Conservation (phyloP, 2,113 vertebrate genomes). For the Sisor rabdophorus region DNA sequence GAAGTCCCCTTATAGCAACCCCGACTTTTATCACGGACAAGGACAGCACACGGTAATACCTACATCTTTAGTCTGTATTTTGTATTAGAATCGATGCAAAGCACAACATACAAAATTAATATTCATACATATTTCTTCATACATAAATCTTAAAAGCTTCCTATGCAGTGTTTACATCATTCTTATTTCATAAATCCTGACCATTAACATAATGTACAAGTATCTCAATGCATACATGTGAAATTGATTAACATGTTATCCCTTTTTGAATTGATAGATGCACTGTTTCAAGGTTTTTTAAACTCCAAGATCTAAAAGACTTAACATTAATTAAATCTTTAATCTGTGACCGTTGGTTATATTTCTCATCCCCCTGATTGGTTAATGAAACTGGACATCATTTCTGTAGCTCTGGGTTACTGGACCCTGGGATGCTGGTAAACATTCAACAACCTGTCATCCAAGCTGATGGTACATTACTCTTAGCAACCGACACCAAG, state of each 20-base stretch:
- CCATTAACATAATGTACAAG: not conserved
- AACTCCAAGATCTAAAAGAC: no score
- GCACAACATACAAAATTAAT: not conserved
- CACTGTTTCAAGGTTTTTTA: not conserved
- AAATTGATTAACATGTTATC: not conserved
- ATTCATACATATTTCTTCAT: not conserved
- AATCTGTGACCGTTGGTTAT: not conserved
- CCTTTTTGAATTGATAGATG: not conserved
- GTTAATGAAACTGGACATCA: constrained; percentile 33
- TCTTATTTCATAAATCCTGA: not conserved
- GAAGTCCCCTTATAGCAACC: constrained; percentile 92
- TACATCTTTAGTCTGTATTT: not conserved
- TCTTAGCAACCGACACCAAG: constrained; percentile 87
- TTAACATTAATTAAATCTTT: not conserved
- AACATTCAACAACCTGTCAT: constrained; percentile 97
- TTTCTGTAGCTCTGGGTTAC: constrained; percentile 79
- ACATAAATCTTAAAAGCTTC: not conserved
- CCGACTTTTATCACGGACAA: constrained; percentile 95
- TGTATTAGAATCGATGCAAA: not conserved
- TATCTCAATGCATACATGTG: not conserved
- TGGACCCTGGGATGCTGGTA: constrained; percentile 96
- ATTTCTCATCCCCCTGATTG: constrained; percentile 11
- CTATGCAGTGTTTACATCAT: not conserved
- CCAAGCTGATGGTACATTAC: constrained; percentile 87
- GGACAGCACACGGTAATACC: constrained; percentile 67